Conservation (phyloP, 2,113 vertebrate genomes). For the Serinus canaria region DNA sequence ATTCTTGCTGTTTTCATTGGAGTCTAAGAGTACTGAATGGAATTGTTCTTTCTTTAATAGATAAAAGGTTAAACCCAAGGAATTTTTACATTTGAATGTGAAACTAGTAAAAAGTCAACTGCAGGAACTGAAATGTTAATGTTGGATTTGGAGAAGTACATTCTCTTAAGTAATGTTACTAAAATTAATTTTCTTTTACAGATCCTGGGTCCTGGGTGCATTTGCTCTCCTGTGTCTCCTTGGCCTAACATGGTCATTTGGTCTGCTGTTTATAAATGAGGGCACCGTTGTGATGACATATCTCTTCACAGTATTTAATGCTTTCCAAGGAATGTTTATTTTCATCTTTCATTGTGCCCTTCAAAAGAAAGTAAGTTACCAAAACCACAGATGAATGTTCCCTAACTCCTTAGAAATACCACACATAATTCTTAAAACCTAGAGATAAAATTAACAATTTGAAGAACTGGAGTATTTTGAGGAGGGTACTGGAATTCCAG, state of each 20-base stretch:
- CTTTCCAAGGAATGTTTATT: slow-evolving; percentile 99
- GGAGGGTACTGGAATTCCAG: background rate
- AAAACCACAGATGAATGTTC: background rate
- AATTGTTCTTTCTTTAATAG: slow-evolving; percentile 72
- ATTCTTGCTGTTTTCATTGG: slow-evolving; percentile 74
- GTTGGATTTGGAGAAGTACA: slow-evolving; percentile 15
- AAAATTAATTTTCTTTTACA: slow-evolving; percentile 76
- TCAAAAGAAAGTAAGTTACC: slow-evolving; percentile 92
- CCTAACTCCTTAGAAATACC: background rate
- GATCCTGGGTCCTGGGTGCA: slow-evolving; percentile 97
- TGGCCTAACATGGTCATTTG: slow-evolving; percentile 96
- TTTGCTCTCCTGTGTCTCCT: slow-evolving; percentile 95
- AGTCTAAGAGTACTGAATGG: slow-evolving; percentile 71
- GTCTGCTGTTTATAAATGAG: slow-evolving; percentile 94
- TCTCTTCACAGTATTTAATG: slow-evolving; percentile 98
- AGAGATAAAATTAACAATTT: background rate
- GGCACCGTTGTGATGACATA: slow-evolving; percentile 96
- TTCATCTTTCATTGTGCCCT: slow-evolving; percentile 98
- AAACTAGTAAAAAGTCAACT: slow-evolving; percentile 76
- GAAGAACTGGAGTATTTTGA: background rate
- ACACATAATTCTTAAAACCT: background rate
- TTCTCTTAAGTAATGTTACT: slow-evolving; percentile 41
- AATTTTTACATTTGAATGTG: slow-evolving; percentile 74
- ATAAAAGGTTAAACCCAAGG: slow-evolving; percentile 75
- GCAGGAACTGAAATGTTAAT: slow-evolving; percentile 70